Percentiles rank a stretch among this genome's conserved stretches.
Conservation (phyloP, 1,140 invertebrate species). For the Holcopasites calliopsidis region DNA sequence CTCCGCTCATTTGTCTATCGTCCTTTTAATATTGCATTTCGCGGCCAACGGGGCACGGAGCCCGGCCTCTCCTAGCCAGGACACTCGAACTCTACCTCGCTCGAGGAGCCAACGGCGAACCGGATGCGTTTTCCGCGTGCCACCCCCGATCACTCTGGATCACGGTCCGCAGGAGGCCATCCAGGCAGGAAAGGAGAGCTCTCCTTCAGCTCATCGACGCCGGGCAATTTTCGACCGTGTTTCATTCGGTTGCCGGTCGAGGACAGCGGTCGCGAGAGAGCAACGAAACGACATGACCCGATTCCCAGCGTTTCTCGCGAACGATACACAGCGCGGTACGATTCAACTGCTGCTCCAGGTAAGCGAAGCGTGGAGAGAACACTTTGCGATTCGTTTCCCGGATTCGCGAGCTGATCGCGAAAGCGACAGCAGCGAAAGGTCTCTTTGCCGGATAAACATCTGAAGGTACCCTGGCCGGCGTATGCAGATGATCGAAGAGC, state of each 20-base stretch:
- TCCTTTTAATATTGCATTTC: constrained; percentile 68
- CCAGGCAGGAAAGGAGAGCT: too few species aligned
- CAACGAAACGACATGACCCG: background rate
- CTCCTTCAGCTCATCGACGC: too few species aligned
- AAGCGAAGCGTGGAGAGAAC: background rate
- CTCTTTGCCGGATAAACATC: constrained; percentile 54
- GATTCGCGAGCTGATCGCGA: constrained; percentile 15
- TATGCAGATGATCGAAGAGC: constrained; percentile 41
- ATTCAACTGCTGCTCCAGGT: too few species aligned
- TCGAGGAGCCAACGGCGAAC: constrained; percentile 55
- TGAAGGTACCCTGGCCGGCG: constrained; percentile 42
- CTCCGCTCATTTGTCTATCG: constrained; percentile 77
- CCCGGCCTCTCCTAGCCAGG: constrained; percentile 53
- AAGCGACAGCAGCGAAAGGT: constrained; percentile 53
- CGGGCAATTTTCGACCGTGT: background rate
- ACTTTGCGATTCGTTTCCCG: background rate
- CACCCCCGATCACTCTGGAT: constrained; percentile 27
- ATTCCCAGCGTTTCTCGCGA: constrained; percentile 1
- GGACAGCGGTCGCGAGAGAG: background rate
- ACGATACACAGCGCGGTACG: background rate
- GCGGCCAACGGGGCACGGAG: constrained; percentile 50
- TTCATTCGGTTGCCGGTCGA: background rate
- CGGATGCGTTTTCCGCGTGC: constrained; percentile 53
- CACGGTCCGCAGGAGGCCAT: constrained; percentile 32
- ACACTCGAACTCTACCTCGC: constrained; percentile 62